Conservation (phyloP, 1,140 invertebrate genomes). For the Cydia pomonella region DNA sequence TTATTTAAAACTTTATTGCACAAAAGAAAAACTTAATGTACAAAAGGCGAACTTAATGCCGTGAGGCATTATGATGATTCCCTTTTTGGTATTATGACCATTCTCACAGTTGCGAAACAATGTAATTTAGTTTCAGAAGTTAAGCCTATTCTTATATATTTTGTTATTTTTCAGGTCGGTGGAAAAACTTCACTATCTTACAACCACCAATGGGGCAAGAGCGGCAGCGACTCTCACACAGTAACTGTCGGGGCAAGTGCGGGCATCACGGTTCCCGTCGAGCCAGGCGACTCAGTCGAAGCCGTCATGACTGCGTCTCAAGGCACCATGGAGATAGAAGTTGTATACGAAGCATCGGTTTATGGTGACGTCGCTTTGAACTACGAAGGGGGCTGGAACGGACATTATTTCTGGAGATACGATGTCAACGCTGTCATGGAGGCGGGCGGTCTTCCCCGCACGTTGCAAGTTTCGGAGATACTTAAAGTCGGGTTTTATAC, state of each 20-base stretch:
- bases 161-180: conserved; percentile 13
- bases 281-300: conserved; percentile 33
- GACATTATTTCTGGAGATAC: conserved; percentile 37
- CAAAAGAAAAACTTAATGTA: too few relatives aligned
- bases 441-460: not conserved
- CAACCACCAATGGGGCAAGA: conserved; percentile 27
- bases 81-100: too few relatives aligned
- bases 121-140: too few relatives aligned
- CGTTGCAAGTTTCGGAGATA: conserved; percentile 13
- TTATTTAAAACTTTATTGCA: too few relatives aligned
- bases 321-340: conserved; percentile 35
- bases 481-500: conserved; percentile 36
- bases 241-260: conserved; percentile 32
- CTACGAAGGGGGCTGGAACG: conserved; percentile 29
- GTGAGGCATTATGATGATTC: too few relatives aligned
- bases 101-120: too few relatives aligned
- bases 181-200: conserved; percentile 33
- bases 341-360: conserved; percentile 37
- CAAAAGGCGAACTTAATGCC: too few relatives aligned
- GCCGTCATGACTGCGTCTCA: conserved; percentile 28
- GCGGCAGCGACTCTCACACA: not conserved
- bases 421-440: conserved; percentile 32
- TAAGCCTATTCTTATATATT: not conserved
- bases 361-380: conserved; percentile 33
- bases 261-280: conserved; percentile 10